phyloP scores from a whole-genome alignment of 2,888 invertebrate species.

The Acanthococcus lagerstroemiae region DNA sequence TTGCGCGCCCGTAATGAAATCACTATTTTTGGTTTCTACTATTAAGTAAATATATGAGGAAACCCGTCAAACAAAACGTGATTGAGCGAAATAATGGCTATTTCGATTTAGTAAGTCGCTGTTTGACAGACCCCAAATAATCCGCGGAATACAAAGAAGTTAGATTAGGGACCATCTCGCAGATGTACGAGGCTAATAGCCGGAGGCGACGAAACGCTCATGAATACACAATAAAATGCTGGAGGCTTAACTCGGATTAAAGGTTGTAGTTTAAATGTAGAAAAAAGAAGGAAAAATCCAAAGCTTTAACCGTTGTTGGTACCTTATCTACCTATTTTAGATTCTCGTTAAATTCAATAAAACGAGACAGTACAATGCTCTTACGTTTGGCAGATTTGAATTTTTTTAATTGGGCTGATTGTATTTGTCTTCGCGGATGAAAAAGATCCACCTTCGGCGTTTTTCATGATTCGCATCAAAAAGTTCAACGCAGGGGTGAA shows the following conservation, averaged over 20 bases:
- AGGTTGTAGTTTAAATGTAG: conserved; percentile 1
- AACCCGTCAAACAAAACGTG: conserved; percentile 9
- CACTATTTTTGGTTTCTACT: conserved; percentile 1
- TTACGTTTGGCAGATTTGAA: no score
- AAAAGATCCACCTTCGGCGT: no score
- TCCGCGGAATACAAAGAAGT: conserved; percentile 16
- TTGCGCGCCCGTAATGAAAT: background rate
- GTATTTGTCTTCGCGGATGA: no score
- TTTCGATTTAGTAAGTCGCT: conserved; percentile 16
- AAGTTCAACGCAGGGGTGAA: no score
- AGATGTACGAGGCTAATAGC: conserved; percentile 16
- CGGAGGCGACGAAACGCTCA: conserved; percentile 21
- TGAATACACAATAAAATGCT: conserved; percentile 19
- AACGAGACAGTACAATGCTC: no score
- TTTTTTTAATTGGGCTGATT: no score
- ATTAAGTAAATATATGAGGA: background rate
- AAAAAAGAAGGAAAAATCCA: background rate
- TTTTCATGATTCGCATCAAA: no score
- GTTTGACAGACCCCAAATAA: conserved; percentile 23
- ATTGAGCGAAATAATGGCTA: conserved; percentile 18
- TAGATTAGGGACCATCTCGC: conserved; percentile 20
- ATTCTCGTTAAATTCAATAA: no score
- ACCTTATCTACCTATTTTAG: background rate
- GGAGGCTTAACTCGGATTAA: conserved; percentile 12
- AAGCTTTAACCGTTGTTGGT: background rate